Base-by-base conservation (phyloP, 2,797 vertebrate genomes). In the Poeciliopsis presidionis region DNA sequence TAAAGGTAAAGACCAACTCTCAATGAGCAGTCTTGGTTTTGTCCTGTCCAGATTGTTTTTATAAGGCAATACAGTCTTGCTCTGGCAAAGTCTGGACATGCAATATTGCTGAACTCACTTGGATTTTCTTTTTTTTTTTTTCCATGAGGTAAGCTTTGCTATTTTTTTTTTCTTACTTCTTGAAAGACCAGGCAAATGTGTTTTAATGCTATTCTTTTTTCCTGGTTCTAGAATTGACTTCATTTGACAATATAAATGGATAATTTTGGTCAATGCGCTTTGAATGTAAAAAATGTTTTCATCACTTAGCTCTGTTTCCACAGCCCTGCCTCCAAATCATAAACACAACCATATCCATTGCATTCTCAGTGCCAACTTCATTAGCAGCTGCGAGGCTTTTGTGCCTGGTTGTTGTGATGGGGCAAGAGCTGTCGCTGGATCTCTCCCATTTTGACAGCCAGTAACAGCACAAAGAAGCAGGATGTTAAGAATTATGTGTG, bases 21-120 rank as follows among this genome's bases (percentile, higher is more conserved):
- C 20, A 72, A 41, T 69, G 14, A 79, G 78, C 13, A 1, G 45
- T 20, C 3, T 71, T 71, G 28, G 76, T 75, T 43, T 76, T 36
- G 46, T 75, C 59, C 53, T 49, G 20, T 67, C 75, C 67, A 49
- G 79, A 81, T 87, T 90, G 71, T 87, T 88, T 91, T 88, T 87
- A 86, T 67, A 47, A 78, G 78, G 46, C 47, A 14, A 72, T 83
- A 63, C 70, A 3, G 14, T 84, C 84, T 85, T 88, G 87, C 86
- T 93, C 53, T 90, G 92, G 92, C 91, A 93, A 90, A 79, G 83
- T 89, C 83, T 33, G 87, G 85, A 91, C 78, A 73, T 87, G 79
- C 84, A 88, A 88, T 74, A 86, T 84, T 92, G 92, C 88, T 81
- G 71, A 90, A 88, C 87, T 92, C 77, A 77, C 90, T 91, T 91